phyloP scores from a whole-genome alignment of 2,888 invertebrate genomes.

The Nymphalis c-album region DNA sequence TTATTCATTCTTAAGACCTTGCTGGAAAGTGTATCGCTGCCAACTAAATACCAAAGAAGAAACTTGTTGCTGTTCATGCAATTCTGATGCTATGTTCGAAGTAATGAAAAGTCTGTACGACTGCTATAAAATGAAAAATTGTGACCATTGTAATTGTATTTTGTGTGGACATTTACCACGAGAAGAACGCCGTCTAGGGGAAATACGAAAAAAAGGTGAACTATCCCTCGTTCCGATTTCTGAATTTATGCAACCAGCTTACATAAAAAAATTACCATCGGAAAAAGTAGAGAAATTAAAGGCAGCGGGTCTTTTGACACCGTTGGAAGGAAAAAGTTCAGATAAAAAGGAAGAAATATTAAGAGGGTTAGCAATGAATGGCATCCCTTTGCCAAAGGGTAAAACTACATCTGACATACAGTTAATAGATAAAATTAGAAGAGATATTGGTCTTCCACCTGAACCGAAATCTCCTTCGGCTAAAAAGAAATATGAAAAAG shows the following conservation, averaged over 20 bases:
- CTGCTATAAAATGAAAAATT: slow-evolving; percentile 67
- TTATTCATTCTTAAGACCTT: slow-evolving; percentile 8
- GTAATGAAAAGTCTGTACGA: slow-evolving; percentile 72
- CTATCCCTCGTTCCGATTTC: slow-evolving; percentile 19
- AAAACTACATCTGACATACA: slow-evolving; percentile 38
- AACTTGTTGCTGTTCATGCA: slow-evolving; percentile 60
- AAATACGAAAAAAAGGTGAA: slow-evolving; percentile 42
- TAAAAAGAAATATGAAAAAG: slow-evolving; percentile 38
- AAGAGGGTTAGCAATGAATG: slow-evolving; percentile 36
- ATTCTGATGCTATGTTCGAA: slow-evolving; percentile 71
- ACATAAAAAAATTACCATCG: slow-evolving; percentile 41
- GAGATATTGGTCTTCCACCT: slow-evolving; percentile 46
- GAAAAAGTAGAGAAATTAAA: slow-evolving; percentile 25
- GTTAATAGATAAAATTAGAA: slow-evolving; percentile 30
- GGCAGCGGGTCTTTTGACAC: slow-evolving; percentile 30
- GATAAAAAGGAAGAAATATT: slow-evolving; percentile 43
- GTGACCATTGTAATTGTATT: slow-evolving; percentile 62
- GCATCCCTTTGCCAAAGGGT: slow-evolving; percentile 41
- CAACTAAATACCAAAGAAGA: slow-evolving; percentile 54
- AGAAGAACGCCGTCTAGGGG: slow-evolving; percentile 45
- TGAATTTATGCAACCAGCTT: slow-evolving; percentile 43
- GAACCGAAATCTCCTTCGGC: slow-evolving; percentile 44
- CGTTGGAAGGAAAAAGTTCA: slow-evolving; percentile 42
- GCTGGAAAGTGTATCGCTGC: slow-evolving; percentile 50
- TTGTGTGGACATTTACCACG: slow-evolving; percentile 57